Percentiles rank a stretch among this genome's conserved stretches.
Evolutionary conservation across 2,888 invertebrate genomes (phyloP).

Genomic region (Tuta absoluta): DNA sequence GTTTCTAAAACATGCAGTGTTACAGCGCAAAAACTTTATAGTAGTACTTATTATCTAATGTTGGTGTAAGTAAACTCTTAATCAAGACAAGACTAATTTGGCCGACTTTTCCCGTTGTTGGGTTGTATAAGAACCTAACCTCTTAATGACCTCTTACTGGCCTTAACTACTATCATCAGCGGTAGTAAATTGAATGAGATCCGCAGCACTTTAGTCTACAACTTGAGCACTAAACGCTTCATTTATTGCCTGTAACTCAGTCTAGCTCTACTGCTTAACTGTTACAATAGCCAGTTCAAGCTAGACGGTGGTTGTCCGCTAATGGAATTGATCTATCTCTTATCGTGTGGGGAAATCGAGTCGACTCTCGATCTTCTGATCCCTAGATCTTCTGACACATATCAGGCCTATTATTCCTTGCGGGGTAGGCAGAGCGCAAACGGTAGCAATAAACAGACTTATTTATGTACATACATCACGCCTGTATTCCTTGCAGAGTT

Average conservation of each 20-base stretch:
- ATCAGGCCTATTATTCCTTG: too few relatives aligned
- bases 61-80: not conserved
- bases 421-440: too few relatives aligned
- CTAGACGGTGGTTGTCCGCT: not conserved
- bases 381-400: too few relatives aligned
- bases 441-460: too few relatives aligned
- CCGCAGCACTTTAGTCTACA: not conserved
- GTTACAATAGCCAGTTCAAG: not conserved
- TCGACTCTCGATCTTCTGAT: too few relatives aligned
- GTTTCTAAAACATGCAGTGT: slow-evolving; percentile 5
- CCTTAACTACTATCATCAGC: not conserved
- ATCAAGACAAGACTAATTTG: not conserved
- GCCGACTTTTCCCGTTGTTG: not conserved
- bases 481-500: too few relatives aligned
- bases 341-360: not conserved
- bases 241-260: slow-evolving; percentile 4
- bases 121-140: too few relatives aligned
- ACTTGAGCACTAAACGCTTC: not conserved
- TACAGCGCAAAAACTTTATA: not conserved
- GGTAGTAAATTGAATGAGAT: slow-evolving; percentile 6
- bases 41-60: not conserved
- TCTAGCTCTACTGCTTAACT: not conserved
- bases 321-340: too few relatives aligned
- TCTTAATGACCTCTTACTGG: not conserved
- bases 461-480: too few relatives aligned